Percentiles rank a stretch among this genome's conserved stretches.
Conservation (phyloP, 2,797 vertebrate species). For the Paratrypauchen microcephalus region DNA sequence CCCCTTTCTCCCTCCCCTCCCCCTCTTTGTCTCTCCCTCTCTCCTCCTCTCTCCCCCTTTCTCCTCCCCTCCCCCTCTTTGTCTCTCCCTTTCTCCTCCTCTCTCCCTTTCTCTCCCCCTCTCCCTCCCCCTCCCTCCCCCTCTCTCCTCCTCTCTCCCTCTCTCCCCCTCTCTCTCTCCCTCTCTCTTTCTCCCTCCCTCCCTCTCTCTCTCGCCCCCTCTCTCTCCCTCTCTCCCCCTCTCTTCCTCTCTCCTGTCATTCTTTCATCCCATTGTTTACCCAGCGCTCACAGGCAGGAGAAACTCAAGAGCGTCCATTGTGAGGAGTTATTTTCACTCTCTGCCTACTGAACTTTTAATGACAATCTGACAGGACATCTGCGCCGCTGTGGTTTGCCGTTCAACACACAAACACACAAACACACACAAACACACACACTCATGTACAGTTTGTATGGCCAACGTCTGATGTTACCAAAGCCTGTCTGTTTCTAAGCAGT, state of each 20-base stretch:
- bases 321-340: constrained; percentile 41
- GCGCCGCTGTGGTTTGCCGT: constrained; percentile 13
- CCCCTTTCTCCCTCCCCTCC: no score
- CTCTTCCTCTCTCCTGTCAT: constrained; percentile 12
- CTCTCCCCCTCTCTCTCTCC: no score
- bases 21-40: no score
- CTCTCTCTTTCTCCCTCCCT: no score
- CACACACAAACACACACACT: neutral
- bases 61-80: no score
- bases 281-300: constrained; percentile 18
- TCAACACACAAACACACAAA: constrained; percentile 3
- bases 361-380: constrained; percentile 40
- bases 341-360: constrained; percentile 56
- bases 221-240: constrained; percentile 14
- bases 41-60: no score
- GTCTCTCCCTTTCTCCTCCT: no score
- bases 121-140: no score
- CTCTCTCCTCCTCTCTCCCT: no score
- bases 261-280: constrained; percentile 30
- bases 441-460: neutral
- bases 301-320: constrained; percentile 43
- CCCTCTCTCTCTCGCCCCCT: neutral
- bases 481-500: neutral
- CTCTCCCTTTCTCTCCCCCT: no score
- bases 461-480: neutral